Base-by-base conservation (phyloP, 2,113 vertebrate genomes). In the Plestiodon gilberti region DNA sequence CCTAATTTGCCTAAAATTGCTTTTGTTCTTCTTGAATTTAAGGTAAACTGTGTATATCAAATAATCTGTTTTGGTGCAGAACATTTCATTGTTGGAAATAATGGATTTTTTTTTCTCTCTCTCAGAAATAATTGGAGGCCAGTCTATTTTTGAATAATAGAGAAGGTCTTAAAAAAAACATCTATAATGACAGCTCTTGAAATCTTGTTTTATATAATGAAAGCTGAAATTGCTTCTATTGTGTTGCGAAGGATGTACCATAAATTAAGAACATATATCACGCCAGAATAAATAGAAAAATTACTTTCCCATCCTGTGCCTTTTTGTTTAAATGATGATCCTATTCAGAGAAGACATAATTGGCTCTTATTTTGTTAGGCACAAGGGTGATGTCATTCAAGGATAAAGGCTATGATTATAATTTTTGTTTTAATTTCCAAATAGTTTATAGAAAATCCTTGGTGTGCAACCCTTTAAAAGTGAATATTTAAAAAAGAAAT, bases 61-160 rank as follows among this genome's bases (percentile, higher is more conserved):
- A 9, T 85, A 91, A 89, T 85, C 17, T 13, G 0, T 86, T 91
- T 92, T 38, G 22, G 82, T 67, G 87, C 85, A 75, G 20, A 38
- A 4, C 71, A 33, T 70, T 2, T 88, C 33, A 91, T 88, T 93
- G 69, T 90, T 87, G 83, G 25, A 90, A 59, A 8, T 91, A 91
- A 86, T 91, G 48, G 84, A 88, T 82, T 92, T n/a, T n/a, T n/a
- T n/a, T n/a, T n/a, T 88, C 28, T 90, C 35, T 89, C 87, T 92
- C 35, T 90, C 14, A 73, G 69, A 62, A 73, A 87, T 86, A 94
- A 88, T 23, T 88, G 83, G 35, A 71, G 81, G 71, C n/a, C 82
- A 87, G 61, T 87, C 25, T 88, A 1, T 38, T 89, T 90, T 78
- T 85, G 81, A 87, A 87, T 80, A 83, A 65, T 40, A 74, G n/a